phyloP scores from a whole-genome alignment of 1,140 invertebrate genomes.

The Euura saliciscinereae region DNA sequence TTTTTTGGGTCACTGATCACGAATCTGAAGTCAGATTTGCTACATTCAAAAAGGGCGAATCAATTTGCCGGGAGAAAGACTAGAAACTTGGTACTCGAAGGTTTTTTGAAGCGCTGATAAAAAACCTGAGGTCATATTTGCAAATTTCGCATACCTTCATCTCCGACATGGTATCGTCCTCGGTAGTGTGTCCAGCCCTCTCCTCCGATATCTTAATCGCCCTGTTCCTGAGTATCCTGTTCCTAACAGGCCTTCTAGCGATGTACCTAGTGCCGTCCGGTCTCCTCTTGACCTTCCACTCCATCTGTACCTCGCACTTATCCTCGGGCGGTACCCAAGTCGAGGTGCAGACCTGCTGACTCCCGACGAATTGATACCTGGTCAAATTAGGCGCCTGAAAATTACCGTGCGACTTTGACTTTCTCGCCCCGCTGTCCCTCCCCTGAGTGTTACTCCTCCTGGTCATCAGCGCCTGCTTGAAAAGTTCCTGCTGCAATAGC shows the following conservation, averaged over 20 bases:
- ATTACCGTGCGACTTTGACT: constrained; percentile 47
- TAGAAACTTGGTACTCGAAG: no score
- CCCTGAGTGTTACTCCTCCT: constrained; percentile 45
- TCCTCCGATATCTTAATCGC: constrained; percentile 74
- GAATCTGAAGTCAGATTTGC: no score
- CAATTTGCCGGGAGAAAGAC: no score
- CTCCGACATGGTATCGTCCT: constrained; percentile 83
- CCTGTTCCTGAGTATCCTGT: constrained; percentile 71
- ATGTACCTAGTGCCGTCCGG: constrained; percentile 83
- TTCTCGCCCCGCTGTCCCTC: constrained; percentile 37
- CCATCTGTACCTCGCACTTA: constrained; percentile 64
- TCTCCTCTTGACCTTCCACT: constrained; percentile 81
- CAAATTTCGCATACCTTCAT: no score
- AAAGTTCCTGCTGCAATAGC: constrained; percentile 73
- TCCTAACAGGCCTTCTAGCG: constrained; percentile 73
- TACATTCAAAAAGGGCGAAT: no score
- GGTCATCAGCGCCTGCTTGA: constrained; percentile 63
- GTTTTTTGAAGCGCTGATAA: no score
- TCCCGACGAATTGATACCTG: constrained; percentile 67
- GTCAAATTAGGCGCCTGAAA: constrained; percentile 65
- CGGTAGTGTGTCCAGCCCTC: constrained; percentile 76
- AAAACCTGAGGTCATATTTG: no score
- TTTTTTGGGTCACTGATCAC: no score
- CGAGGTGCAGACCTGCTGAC: constrained; percentile 59
- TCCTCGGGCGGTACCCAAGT: constrained; percentile 46